Evolutionary conservation across 2,888 invertebrate genomes (phyloP), one percentile per base, ranked within the genome.

Genomic region (Zaprionus bogoriensis): DNA sequence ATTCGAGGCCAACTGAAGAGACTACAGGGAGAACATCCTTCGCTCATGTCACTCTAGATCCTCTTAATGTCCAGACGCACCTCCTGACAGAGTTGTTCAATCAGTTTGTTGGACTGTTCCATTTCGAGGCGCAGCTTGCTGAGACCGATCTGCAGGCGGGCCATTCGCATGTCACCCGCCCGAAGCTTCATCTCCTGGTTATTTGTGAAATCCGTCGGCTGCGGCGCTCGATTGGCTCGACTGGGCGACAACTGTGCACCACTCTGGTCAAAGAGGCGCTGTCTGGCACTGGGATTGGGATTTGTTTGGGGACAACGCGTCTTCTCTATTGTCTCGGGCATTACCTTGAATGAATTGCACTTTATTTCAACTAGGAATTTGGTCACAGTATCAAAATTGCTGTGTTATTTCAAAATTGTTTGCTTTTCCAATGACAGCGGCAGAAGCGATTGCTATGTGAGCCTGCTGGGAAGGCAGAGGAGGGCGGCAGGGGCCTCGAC

Each of bases 91-190:
- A 83, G 51, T 30, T 76, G 59, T 3, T 48, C 45, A 4, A 81
- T n/a, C 32, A 50, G 22, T 9, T 67, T 74, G 10, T 42, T 53
- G 3, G 63, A 57, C 19, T 66, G 48, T n/a, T 74, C 66, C 81
- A 81, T 81, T 41, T 76, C 76, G 4, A 42, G 53, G 4, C 64
- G 59, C 20, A 81, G 59, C 12, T 70, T 62, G 41, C 60, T n/a
- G 9, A 81, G 44, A 22, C 64, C 54, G 20, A 71, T 44, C 54
- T 78, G 58, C 47, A 81, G 46, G 4, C 67, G 68, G 5, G 78
- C 74, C 62, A 81, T 58, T 1, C 74, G 74, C 46, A 74, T 22
- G 51, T 83, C 69, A 1, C 81, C 81, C 7, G 61, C 71, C n/a
- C 54, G 67, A 0, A 81, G 63, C 30, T 53, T 78, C 7, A 69